Evolutionary conservation across 1,140 invertebrate genomes (phyloP), one percentile per base, ranked within the genome.

Genomic region (Meloidogyne chitwoodi): DNA sequence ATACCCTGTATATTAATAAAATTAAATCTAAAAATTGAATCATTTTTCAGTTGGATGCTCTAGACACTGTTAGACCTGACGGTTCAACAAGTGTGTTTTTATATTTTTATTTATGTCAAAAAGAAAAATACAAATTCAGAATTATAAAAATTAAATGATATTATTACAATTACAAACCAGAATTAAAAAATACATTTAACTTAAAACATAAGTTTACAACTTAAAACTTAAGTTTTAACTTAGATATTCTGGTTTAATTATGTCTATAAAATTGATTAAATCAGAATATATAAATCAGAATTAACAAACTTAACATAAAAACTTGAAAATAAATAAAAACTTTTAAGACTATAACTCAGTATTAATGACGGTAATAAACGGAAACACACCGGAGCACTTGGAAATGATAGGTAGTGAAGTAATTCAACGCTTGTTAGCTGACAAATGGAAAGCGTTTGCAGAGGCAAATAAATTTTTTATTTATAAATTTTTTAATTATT

Each of bases 361-460:
- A 1, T 89, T 99, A 29, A 97, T 98, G 88, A 97, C 98, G 76
- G 98, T 98, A 82, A 90, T 98, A 44, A 96, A 97, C 87, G 96
- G 96, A 76, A 88, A 88, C 34, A 97, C 96, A 88, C 93, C 96
- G 83, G 95, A 96, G 83, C 96, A 99, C 91, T 91, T 98, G 87
- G 94, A 98, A 86, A 99, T 99, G 96, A 89, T 99, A 78, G 95
- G 98, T 84, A 95, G 94, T 66, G 95, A 96, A 48, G 97, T 99
- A 68, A 97, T 99, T 87, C 93, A 97, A 87, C 91, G 94, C 84
- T 89, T 99, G 67, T 90, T 99, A 19, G 95, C 97, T 89, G 96
- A 99, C 89, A 99, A 99, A 89, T 99, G 96, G 96, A 98, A 98
- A 88, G 96, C 94, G 3, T 99, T 96, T 90, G 96, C 94, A 38